Conservation (phyloP, 2,113 vertebrate species). For the rat (Rattus norvegicus) region DNA sequence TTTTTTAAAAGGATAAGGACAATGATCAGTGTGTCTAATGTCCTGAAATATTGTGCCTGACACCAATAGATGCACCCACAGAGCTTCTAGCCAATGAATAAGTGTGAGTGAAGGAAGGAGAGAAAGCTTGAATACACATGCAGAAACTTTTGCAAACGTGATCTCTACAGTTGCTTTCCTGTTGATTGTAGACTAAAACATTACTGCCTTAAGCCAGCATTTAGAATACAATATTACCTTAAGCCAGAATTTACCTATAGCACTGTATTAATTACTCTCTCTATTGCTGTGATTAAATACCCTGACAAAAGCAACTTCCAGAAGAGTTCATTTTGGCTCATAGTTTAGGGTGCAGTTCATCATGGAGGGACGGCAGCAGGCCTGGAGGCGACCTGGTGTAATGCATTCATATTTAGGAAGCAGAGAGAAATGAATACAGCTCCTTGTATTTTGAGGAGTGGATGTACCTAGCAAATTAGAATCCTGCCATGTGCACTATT, state of each 20-base stretch:
- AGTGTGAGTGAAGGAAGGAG: too few species aligned
- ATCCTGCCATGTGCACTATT: not conserved
- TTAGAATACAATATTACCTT: not conserved
- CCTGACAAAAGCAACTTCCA: not conserved
- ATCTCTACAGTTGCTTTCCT: not conserved
- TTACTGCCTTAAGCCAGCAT: not conserved
- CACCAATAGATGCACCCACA: not conserved
- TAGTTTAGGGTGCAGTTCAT: not conserved
- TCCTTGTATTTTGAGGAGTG: not conserved
- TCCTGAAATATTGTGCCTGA: not conserved
- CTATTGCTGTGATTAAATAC: not conserved
- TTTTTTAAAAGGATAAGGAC: not conserved
- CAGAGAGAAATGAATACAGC: not conserved
- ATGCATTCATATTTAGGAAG: not conserved
- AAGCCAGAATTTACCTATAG: not conserved
- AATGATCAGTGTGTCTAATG: not conserved
- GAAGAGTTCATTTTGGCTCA: not conserved
- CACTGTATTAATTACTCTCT: not conserved
- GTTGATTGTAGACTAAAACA: not conserved
- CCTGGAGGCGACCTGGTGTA: not conserved
- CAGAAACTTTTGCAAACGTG: not conserved
- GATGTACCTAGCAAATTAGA: not conserved
- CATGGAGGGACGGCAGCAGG: not conserved
- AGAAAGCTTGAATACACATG: not conserved
- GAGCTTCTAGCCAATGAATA: not conserved